Evolutionary conservation across 2,888 invertebrate species (phyloP), one percentile per base, ranked within the genome.

Genomic region (Pecten maximus): DNA sequence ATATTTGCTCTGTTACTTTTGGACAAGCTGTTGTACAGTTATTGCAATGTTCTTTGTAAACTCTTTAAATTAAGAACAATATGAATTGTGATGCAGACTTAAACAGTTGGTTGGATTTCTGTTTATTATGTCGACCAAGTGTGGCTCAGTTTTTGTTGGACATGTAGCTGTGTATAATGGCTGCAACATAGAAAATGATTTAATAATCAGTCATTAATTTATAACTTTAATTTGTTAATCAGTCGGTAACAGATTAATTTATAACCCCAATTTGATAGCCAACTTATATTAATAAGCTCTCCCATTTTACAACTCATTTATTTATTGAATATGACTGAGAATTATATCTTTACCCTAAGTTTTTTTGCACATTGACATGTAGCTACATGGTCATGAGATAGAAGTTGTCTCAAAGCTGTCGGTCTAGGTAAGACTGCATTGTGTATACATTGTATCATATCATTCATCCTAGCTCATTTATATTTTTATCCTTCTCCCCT

Each of bases 371-470:
- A 19, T 54, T 54, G 50, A 54, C 19, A 54, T 54, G 50, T 54
- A 10, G 44, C 12, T 10, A 44, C 44, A 44, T 44, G 44, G 44
- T 44, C 44, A 10, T 44, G 44, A 10, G 44, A 44, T 44, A 10
- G 12, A 44, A 44, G 6, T 44, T 19, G 50, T 12, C n/a, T 44
- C 44, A 12, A 54, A 12, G 15, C 50, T 54, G 12, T 54, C 50
- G 6, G 35, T 23, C 54, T 23, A 19, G 1, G 28, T 35, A 74
- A 28, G 74, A 74, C 28, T 74, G 74, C n/a, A 60, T 60, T 60
- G 23, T n/a, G n/a, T 74, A 54, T 74, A 74, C 74, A 74, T 74
- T 74, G 74, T 74, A 74, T 28, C 74, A 74, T 74, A 74, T 74
- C 74, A 74, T 74, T 74, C 74, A 74, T 74, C 74, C 35, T 28